Percentiles rank a stretch among this genome's conserved stretches.
Conservation (phyloP, 1,140 invertebrate species). For the Andrena cerasifolii region DNA sequence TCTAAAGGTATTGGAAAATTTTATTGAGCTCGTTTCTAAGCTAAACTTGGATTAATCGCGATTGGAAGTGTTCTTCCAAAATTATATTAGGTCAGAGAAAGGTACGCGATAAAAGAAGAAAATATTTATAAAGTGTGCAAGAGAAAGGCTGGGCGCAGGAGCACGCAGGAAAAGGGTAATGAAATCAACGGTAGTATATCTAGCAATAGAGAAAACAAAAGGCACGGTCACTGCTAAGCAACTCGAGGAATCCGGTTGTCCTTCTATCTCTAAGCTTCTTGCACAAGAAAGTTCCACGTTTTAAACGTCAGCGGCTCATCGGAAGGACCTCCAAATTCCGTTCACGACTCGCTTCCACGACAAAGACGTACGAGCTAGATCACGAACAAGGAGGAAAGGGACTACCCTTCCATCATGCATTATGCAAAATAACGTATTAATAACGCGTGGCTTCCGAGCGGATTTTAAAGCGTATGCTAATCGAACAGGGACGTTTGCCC, state of each 20-base stretch:
- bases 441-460: constrained; percentile 32
- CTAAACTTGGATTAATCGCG: too few relatives aligned
- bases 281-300: constrained; percentile 17
- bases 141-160: not conserved
- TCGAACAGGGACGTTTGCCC: not conserved
- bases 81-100: too few relatives aligned
- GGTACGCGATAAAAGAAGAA: not conserved
- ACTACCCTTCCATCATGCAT: constrained; percentile 42
- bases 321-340: constrained; percentile 36
- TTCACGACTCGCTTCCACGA: constrained; percentile 24
- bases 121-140: not conserved
- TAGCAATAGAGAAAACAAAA: constrained; percentile 1
- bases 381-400: not conserved
- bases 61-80: too few relatives aligned
- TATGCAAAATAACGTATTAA: constrained; percentile 59
- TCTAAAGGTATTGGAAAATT: too few relatives aligned
- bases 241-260: constrained; percentile 41
- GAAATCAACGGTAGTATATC: not conserved
- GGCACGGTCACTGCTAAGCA: constrained; percentile 11
- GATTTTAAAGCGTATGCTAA: constrained; percentile 52
- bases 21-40: too few relatives aligned
- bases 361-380: constrained; percentile 45
- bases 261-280: constrained; percentile 28
- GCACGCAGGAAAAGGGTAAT: not conserved
- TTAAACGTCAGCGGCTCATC: not conserved